A percentile compares a stretch with the other conserved stretches of the same genome.
Conservation (phyloP, 1,140 invertebrate species). For the Pemphigus obesinymphae region DNA sequence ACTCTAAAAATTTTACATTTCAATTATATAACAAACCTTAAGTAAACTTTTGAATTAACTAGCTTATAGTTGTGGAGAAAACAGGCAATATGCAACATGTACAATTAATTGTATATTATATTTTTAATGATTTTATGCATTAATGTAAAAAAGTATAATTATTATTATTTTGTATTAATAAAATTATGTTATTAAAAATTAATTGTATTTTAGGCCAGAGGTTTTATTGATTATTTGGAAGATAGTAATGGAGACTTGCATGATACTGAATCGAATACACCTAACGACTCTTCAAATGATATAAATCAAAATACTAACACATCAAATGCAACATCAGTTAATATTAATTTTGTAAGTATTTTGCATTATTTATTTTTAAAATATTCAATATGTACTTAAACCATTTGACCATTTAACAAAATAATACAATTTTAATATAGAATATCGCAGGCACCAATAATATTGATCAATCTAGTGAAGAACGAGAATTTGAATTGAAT, state of each 20-base stretch:
- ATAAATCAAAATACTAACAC: background rate
- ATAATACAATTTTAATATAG: background rate
- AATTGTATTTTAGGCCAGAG: background rate
- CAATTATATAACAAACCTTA: too few relatives aligned
- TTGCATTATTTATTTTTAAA: background rate
- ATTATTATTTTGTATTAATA: too few relatives aligned
- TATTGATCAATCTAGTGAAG: background rate
- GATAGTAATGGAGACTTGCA: background rate
- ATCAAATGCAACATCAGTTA: background rate
- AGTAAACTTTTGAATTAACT: background rate
- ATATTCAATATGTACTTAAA: background rate
- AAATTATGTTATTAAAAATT: background rate
- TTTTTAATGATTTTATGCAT: too few relatives aligned
- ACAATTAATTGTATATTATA: background rate
- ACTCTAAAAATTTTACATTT: too few relatives aligned
- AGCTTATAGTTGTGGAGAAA: background rate
- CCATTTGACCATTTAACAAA: background rate
- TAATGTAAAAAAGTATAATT: too few relatives aligned
- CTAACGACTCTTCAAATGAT: background rate
- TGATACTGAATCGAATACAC: background rate
- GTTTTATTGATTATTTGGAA: background rate
- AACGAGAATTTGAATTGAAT: constrained; percentile 23
- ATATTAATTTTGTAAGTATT: background rate
- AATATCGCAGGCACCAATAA: background rate
- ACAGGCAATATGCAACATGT: background rate